Percentiles rank a stretch among this genome's conserved stretches.
These are phyloP conservation scores for Phyllopteryx taeniolatus DNA, from an alignment of 2,113 vertebrate species.

Conservation along the genomic window DNA sequence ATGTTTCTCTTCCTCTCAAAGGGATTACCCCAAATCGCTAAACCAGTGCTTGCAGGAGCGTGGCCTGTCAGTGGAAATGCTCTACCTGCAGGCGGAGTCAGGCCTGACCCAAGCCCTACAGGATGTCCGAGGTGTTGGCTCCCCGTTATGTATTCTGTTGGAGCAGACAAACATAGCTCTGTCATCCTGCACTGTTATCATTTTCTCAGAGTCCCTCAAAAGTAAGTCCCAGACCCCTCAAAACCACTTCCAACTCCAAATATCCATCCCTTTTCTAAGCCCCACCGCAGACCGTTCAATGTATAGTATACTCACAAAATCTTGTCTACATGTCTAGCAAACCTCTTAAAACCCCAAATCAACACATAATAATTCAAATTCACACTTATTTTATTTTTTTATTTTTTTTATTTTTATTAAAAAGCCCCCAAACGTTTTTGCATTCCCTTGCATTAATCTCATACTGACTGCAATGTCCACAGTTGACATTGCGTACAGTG, in stretches of 20 bases:
- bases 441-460: neutral
- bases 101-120: slow-evolving; percentile 73
- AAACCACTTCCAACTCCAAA: slow-evolving; percentile 18
- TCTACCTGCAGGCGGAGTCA: slow-evolving; percentile 73
- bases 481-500: neutral
- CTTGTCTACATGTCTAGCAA: neutral
- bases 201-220: slow-evolving; percentile 81
- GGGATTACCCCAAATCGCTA: slow-evolving; percentile 77
- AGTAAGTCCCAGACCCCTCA: slow-evolving; percentile 74
- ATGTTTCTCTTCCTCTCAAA: slow-evolving; percentile 79
- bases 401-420: neutral
- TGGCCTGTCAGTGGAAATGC: slow-evolving; percentile 79
- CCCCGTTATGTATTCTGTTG: slow-evolving; percentile 81
- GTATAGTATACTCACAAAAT: neutral
- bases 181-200: slow-evolving; percentile 77
- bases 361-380: neutral
- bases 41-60: slow-evolving; percentile 76
- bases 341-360: slow-evolving; percentile 1
- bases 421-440: neutral
- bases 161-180: slow-evolving; percentile 75
- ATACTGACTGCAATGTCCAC: neutral
- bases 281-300: neutral
- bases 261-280: slow-evolving; percentile 11
- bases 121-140: slow-evolving; percentile 77
- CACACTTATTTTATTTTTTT: neutral